A percentile compares a stretch with the other conserved stretches of the same genome.
These are phyloP conservation scores for Dusona sp. DNA, from an alignment of 2,888 invertebrate genomes.

Conservation along the genomic window DNA sequence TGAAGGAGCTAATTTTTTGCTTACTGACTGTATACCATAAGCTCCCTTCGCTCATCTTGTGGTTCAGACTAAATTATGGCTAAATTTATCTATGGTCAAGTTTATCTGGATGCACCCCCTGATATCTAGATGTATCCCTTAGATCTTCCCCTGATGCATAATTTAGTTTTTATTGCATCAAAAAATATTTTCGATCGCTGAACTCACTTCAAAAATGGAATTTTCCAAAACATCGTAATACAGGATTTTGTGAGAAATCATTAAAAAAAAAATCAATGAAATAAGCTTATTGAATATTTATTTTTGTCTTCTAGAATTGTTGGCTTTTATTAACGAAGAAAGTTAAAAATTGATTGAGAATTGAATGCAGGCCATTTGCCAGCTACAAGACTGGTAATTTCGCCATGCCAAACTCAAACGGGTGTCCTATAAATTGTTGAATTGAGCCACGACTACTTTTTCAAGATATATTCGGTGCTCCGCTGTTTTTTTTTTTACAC, in stretches of 20 bases:
- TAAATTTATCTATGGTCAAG: background rate
- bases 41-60: background rate
- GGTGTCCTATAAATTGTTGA: conserved; percentile 11
- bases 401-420: background rate
- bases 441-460: conserved; percentile 34
- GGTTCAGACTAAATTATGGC: background rate
- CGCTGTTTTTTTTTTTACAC: conserved; percentile 28
- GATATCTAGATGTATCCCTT: no score
- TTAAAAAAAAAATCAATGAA: background rate
- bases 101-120: no score
- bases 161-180: background rate
- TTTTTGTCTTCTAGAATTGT: background rate
- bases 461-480: conserved; percentile 29
- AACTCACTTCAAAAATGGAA: background rate
- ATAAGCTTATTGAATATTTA: background rate
- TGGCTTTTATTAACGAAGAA: background rate
- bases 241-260: background rate
- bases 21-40: background rate
- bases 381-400: background rate
- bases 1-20: conserved; percentile 46
- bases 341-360: background rate
- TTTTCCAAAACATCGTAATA: background rate
- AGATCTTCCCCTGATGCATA: background rate
- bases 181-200: no score
- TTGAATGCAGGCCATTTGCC: background rate